Percentiles rank a stretch among this genome's conserved stretches.
Conservation (phyloP, 2,113 vertebrate species). For the Pomatorhinus ruficollis region DNA sequence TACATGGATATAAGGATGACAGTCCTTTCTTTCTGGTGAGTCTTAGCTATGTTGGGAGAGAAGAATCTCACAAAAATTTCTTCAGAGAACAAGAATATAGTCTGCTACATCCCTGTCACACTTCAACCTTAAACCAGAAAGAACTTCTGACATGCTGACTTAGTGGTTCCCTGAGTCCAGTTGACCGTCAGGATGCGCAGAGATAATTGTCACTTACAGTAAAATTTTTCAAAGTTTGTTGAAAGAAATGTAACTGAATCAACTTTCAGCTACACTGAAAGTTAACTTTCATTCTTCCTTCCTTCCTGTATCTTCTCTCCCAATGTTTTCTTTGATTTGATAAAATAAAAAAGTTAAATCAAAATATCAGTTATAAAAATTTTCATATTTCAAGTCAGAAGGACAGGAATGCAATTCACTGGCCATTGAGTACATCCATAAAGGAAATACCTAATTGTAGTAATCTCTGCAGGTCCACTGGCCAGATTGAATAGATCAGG, state of each 20-base stretch:
- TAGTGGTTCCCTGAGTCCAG: not conserved
- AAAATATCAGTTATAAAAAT: not conserved
- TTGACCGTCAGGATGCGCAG: not conserved
- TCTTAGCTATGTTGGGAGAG: not conserved
- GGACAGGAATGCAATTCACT: not conserved
- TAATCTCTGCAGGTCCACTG: not conserved
- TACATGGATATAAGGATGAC: not conserved
- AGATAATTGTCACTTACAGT: not conserved
- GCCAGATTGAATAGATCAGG: not conserved
- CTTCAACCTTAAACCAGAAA: not conserved
- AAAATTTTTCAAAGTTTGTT: not conserved
- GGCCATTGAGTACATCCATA: not conserved
- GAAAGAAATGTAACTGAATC: not conserved
- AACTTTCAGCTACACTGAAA: not conserved
- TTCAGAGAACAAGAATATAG: not conserved
- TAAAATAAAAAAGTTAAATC: not conserved
- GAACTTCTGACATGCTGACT: not conserved
- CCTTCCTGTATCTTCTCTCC: not conserved
- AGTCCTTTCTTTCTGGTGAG: not conserved
- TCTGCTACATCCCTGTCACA: not conserved
- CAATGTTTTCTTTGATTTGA: not conserved
- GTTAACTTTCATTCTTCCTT: not conserved
- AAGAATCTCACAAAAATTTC: not conserved
- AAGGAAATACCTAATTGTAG: not conserved
- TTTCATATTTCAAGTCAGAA: not conserved